Evolutionary conservation across 1,140 invertebrate species (phyloP).

Genomic region (Drosophila lacertosa): DNA sequence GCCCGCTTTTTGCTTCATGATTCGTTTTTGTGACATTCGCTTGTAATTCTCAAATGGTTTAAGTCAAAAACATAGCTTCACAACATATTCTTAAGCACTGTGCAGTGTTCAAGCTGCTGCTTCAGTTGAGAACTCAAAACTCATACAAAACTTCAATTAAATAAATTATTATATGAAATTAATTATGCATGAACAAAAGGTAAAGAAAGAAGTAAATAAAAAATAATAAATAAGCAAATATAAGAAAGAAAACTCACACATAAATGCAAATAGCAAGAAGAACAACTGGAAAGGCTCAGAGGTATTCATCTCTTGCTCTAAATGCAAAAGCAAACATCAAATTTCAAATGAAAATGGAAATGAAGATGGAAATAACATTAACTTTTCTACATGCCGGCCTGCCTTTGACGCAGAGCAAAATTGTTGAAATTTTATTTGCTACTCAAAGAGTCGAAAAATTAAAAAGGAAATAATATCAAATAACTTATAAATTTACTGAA

Average conservation of each 20-base stretch:
- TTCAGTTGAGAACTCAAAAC: slow-evolving; percentile 26
- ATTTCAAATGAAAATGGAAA: slow-evolving; percentile 35
- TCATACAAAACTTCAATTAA: slow-evolving; percentile 68
- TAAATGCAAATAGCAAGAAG: slow-evolving; percentile 10
- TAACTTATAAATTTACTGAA: slow-evolving; percentile 1
- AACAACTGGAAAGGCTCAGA: slow-evolving; percentile 6
- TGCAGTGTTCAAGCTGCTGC: slow-evolving; percentile 4
- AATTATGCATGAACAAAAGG: slow-evolving; percentile 59
- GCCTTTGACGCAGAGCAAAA: background rate
- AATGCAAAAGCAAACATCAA: slow-evolving; percentile 12
- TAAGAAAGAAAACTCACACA: slow-evolving; percentile 12
- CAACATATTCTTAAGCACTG: slow-evolving; percentile 3
- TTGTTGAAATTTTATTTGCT: slow-evolving; percentile 4
- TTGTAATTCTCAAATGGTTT: background rate
- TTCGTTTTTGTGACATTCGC: no score
- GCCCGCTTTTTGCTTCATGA: no score
- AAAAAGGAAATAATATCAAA: background rate
- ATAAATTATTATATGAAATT: slow-evolving; percentile 72
- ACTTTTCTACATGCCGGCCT: slow-evolving; percentile 9
- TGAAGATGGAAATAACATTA: slow-evolving; percentile 26
- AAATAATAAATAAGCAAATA: slow-evolving; percentile 8
- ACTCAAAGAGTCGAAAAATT: background rate
- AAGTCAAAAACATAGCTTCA: background rate
- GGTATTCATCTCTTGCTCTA: background rate
- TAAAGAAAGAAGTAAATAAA: slow-evolving; percentile 9